Evolutionary conservation across 2,888 invertebrate genomes (phyloP).

Genomic region (Maniola hyperantus): DNA sequence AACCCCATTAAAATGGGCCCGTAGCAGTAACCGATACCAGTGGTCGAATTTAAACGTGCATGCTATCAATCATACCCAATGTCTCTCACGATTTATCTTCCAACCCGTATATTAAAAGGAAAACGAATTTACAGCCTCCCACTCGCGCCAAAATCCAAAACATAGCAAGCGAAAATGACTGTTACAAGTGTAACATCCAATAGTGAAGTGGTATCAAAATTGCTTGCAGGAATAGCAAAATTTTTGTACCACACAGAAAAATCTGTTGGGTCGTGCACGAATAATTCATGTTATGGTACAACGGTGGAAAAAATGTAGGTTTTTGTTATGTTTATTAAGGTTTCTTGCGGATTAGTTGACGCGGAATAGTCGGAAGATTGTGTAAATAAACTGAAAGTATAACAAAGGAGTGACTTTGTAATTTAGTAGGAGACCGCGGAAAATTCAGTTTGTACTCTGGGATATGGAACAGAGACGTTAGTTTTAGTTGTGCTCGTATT

Average conservation of each 20-base stretch:
- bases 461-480: slow-evolving; percentile 31
- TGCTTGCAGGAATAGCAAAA: slow-evolving; percentile 27
- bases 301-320: slow-evolving; percentile 39
- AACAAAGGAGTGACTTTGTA: slow-evolving; percentile 32
- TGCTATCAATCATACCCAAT: slow-evolving; percentile 70
- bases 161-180: slow-evolving; percentile 29
- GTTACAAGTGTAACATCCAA: slow-evolving; percentile 13
- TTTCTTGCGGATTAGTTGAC: slow-evolving; percentile 40
- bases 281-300: slow-evolving; percentile 43
- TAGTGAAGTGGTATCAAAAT: slow-evolving; percentile 28
- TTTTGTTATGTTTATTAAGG: slow-evolving; percentile 42
- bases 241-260: slow-evolving; percentile 35
- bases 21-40: slow-evolving; percentile 37
- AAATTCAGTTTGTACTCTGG: slow-evolving; percentile 32
- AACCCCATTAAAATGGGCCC: slow-evolving; percentile 24
- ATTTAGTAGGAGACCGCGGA: slow-evolving; percentile 29
- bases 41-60: slow-evolving; percentile 58
- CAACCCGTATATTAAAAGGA: slow-evolving; percentile 70
- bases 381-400: slow-evolving; percentile 31
- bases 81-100: slow-evolving; percentile 76
- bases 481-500: slow-evolving; percentile 32
- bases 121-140: slow-evolving; percentile 44
- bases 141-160: slow-evolving; percentile 24
- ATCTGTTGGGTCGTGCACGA: slow-evolving; percentile 38
- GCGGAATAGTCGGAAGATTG: slow-evolving; percentile 35